phyloP scores from a whole-genome alignment of 2,888 invertebrate genomes.

The Epicampocera succincta region DNA sequence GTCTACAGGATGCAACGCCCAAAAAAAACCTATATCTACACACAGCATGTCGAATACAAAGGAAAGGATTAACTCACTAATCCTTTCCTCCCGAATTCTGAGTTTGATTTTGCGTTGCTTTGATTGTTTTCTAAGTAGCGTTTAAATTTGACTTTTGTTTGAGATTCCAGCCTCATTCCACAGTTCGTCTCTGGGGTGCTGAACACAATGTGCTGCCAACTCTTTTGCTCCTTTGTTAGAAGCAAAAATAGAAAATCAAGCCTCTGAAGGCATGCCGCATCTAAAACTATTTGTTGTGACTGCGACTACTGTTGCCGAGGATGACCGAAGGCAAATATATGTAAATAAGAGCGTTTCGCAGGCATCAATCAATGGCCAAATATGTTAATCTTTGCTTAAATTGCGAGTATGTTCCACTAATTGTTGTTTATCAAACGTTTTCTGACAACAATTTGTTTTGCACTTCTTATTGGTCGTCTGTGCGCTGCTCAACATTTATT shows the following conservation, averaged over 20 bases:
- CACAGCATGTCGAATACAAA: constrained; percentile 44
- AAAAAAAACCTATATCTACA: constrained; percentile 36
- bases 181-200: constrained; percentile 10
- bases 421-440: constrained; percentile 19
- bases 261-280: constrained; percentile 56
- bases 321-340: not conserved
- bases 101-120: constrained; percentile 22
- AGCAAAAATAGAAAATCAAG: not conserved
- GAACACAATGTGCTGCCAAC: not conserved
- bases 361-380: constrained; percentile 9
- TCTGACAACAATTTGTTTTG: constrained; percentile 47
- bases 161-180: not conserved
- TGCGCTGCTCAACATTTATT: constrained; percentile 28
- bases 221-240: constrained; percentile 12
- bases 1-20: constrained; percentile 65
- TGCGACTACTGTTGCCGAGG: constrained; percentile 34
- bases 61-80: constrained; percentile 48
- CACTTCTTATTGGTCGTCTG: not conserved
- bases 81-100: constrained; percentile 16
- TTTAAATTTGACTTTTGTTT: constrained; percentile 54
- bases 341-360: constrained; percentile 16
- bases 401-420: constrained; percentile 26
- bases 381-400: not conserved
- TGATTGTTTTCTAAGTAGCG: constrained; percentile 60
- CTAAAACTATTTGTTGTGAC: constrained; percentile 50